A percentile compares a stretch with the other conserved stretches of the same genome.
Conservation (phyloP, 2,113 vertebrate species). For the Nerophis ophidion region DNA sequence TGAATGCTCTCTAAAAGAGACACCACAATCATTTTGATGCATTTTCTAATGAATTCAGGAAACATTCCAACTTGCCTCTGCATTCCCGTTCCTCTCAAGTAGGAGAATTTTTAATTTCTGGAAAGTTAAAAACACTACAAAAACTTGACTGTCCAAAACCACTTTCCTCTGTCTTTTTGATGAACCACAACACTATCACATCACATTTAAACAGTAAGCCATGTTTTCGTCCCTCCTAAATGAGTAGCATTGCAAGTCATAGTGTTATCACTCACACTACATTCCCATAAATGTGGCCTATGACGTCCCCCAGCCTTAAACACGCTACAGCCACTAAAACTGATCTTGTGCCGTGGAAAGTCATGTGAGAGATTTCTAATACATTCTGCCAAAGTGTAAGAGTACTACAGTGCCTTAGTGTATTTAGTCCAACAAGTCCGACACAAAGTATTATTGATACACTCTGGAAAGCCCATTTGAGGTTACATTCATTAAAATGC, state of each 20-base stretch:
- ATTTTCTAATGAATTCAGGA: slow-evolving; percentile 27
- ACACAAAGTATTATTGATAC: slow-evolving; percentile 35
- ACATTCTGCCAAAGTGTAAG: slow-evolving; percentile 96
- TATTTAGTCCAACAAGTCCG: slow-evolving; percentile 46
- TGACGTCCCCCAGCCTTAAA: slow-evolving; percentile 83
- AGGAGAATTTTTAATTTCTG: slow-evolving; percentile 17
- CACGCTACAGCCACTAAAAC: slow-evolving; percentile 78
- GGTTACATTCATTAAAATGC: neutral
- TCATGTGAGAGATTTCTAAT: slow-evolving; percentile 80
- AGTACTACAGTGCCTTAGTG: slow-evolving; percentile 98
- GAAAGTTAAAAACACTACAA: slow-evolving; percentile 45
- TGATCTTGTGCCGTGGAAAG: slow-evolving; percentile 85
- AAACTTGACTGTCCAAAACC: slow-evolving; percentile 54
- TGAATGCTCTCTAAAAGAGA: slow-evolving; percentile 63
- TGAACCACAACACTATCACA: slow-evolving; percentile 31
- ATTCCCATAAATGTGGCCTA: slow-evolving; percentile 64
- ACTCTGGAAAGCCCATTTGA: slow-evolving; percentile 15
- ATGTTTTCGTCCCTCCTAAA: slow-evolving; percentile 10
- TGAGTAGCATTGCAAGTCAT: slow-evolving; percentile 10
- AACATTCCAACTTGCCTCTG: slow-evolving; percentile 29
- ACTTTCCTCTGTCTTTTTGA: slow-evolving; percentile 49
- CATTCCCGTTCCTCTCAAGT: slow-evolving; percentile 27
- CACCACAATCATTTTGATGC: slow-evolving; percentile 30
- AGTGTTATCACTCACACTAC: slow-evolving; percentile 54
- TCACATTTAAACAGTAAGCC: slow-evolving; percentile 23